Base-by-base conservation (phyloP, 2,113 vertebrate species). In the Indicator maculatus region DNA sequence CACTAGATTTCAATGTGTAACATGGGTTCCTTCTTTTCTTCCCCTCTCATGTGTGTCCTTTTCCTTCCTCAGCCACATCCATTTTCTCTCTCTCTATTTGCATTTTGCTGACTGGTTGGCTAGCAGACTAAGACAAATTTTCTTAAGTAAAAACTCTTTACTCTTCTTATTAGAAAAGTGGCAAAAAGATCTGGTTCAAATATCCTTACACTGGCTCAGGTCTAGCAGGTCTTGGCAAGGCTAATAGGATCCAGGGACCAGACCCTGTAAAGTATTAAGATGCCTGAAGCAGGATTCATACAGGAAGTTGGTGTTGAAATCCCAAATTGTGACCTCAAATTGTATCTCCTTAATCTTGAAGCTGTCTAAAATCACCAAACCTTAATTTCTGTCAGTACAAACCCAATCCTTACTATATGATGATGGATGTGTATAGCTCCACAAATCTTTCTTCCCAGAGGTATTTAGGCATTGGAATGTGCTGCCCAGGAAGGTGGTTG, bases 311-410 rank as follows among this genome's bases (percentile, higher is more conserved):
- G 16, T 63, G 39, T 30, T 85, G 64, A 87, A 91, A 85, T 76
- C 36, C 39, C 83, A 89, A 95, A 69, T 2, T 80, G 20, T 66
- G 59, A 76, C 55, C 67, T 80, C 71, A 72, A 52, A 83, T 87
- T 79, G 6, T 91, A 65, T 72, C 66, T 84, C 65, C 61, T 91
- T 84, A 75, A 85, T 91, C 70, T 82, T 79, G 53, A 89, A 92
- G 58, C 66, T 82, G 38, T 55, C 78, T 87, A 59, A 95, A 93
- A 83, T 83, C 67, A 76, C 55, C n/a, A 78, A 71, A 55, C 72
- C 78, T 76, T 94, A 79, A 93, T 87, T 93, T 89, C 52, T 89
- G 50, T 50, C 50, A 15, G 39, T 73, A 50, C 36, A 66, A 91
- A 94, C 91, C 83, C 44, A 84, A 26, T 87, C 79, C 55, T 85